Evolutionary conservation across 1,140 invertebrate species (phyloP).

Genomic region (Achatina immaculata): DNA sequence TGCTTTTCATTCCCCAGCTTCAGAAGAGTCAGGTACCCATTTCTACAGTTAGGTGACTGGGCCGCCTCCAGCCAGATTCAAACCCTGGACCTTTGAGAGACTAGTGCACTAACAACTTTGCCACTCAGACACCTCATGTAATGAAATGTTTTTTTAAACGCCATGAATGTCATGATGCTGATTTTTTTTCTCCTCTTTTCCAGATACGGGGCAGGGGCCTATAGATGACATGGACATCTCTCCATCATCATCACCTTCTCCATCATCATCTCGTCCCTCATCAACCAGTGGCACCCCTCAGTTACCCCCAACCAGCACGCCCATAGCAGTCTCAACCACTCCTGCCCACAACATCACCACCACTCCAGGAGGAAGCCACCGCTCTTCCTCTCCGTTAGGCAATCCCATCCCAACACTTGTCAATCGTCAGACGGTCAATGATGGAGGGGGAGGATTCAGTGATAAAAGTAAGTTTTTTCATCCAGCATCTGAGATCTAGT

Average conservation of each 20-base stretch:
- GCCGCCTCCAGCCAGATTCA: no score
- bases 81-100: no score
- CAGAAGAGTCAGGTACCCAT: no score
- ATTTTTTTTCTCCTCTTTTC: no score
- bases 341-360: background rate
- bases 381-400: slow-evolving; percentile 15
- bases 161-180: no score
- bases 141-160: no score
- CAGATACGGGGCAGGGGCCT: slow-evolving; percentile 37
- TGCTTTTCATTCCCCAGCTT: no score
- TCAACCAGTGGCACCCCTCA: slow-evolving; percentile 43
- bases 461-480: slow-evolving; percentile 35
- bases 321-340: slow-evolving; percentile 20
- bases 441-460: slow-evolving; percentile 17
- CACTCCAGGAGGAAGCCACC: slow-evolving; percentile 6
- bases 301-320: slow-evolving; percentile 63
- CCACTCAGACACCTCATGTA: no score
- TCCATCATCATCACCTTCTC: slow-evolving; percentile 73
- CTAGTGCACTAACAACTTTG: no score
- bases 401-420: slow-evolving; percentile 35
- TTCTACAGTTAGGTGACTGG: no score
- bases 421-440: slow-evolving; percentile 23
- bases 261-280: slow-evolving; percentile 63
- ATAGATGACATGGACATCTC: slow-evolving; percentile 88
- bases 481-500: no score